Percentiles rank a stretch among this genome's conserved stretches.
These are phyloP conservation scores for Phytoseiulus persimilis DNA, from an alignment of 2,888 invertebrate genomes.

Conservation along the genomic window DNA sequence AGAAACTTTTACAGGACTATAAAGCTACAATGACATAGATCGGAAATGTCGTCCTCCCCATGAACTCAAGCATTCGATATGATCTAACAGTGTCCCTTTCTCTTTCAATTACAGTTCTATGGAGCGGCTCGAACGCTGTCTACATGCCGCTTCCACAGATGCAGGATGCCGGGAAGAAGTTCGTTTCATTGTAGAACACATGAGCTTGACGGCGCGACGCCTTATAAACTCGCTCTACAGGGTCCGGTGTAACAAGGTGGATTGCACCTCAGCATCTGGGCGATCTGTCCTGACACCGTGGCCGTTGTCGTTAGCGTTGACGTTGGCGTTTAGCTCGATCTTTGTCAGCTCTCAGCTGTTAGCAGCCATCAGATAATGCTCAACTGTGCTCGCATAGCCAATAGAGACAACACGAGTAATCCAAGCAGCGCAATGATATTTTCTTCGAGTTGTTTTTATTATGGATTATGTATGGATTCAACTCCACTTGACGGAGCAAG, in stretches of 20 bases:
- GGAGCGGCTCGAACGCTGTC: conserved; percentile 39
- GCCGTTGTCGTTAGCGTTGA: conserved; percentile 34
- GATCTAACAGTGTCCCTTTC: background rate
- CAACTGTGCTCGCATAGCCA: conserved; percentile 13
- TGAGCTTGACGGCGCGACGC: conserved; percentile 19
- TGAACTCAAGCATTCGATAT: background rate
- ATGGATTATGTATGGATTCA: background rate
- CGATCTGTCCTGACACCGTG: conserved; percentile 35
- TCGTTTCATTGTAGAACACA: conserved; percentile 35
- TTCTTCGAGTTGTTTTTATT: background rate
- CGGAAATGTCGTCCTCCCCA: background rate
- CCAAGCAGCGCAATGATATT: conserved; percentile 5
- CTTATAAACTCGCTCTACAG: conserved; percentile 31
- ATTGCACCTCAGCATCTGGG: conserved; percentile 16
- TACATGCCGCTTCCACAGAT: conserved; percentile 37
- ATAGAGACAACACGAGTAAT: background rate
- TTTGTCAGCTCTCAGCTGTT: conserved; percentile 9
- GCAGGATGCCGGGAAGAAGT: conserved; percentile 37
- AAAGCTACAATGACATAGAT: too few relatives aligned
- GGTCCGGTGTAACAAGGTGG: conserved; percentile 34
- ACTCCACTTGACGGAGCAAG: background rate
- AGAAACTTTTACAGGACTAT: too few relatives aligned
- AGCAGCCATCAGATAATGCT: conserved; percentile 37
- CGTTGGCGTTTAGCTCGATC: conserved; percentile 27
- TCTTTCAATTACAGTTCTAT: conserved; percentile 31